Base-by-base conservation (phyloP, 2,797 vertebrate genomes). In the Pangasius sanitwongsei region DNA sequence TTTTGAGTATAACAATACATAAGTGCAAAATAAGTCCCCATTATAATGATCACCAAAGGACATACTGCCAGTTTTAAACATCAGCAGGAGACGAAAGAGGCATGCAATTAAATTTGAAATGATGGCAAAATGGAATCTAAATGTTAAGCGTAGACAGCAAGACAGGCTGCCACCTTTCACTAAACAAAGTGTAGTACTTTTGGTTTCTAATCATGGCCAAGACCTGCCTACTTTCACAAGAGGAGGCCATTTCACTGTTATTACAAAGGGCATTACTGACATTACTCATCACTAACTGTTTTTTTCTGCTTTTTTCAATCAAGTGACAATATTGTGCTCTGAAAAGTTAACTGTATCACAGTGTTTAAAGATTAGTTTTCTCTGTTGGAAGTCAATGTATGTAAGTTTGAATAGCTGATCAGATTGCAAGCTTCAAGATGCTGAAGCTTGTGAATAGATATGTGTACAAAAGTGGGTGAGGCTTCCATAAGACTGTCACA, bases 21-120 rank as follows among this genome's bases (percentile, higher is more conserved):
- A 85, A 48, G 63, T 85, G 63, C 44, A 85, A 69, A 85, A 85
- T 53, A 85, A 50, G 83, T 85, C 44, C 48, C n/a, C 12, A 69
- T 85, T 85, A 85, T 85, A 85, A 85, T 53, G n/a, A 69, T 18
- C 44, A 85, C n/a, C n/a, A 50, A 69, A 85, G 63, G 83, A 69
- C 41, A 84, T 67, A 48, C 18, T 83, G 23, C 11, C 23, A 83
- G 57, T n/a, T 83, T 83, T 65, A 67, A 67, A 83, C 37, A 44
- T 67, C 59, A 65, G 13, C 59, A 67, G 41, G 41, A 83, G 41
- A 48, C 28, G 82, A 83, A n/a, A 67, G 82, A 11, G 82, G n/a
- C 63, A 69, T 67, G 61, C 83, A 84, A 84, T 84, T 84, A 67
- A 84, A 69, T 67, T 20, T 31, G 12, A 84, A 65, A 83, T n/a